Percentiles rank a stretch among this genome's conserved stretches.
Conservation (phyloP, 2,797 vertebrate genomes). For the Salarias fasciatus region DNA sequence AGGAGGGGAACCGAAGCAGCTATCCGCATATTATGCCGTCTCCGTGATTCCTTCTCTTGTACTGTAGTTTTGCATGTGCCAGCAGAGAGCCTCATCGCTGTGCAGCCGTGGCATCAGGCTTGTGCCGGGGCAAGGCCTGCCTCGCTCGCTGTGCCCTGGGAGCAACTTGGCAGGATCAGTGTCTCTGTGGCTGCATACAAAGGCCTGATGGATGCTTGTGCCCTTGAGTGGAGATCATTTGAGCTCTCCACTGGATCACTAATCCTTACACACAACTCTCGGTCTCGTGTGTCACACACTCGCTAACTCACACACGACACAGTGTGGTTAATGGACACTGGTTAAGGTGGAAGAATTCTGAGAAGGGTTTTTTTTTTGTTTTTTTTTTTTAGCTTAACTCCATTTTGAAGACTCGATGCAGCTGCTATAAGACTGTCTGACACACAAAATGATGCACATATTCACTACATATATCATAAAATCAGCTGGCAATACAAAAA, state of each 20-base stretch:
- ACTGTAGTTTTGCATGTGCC: constrained; percentile 66
- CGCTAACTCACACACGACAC: constrained; percentile 22
- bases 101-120: constrained; percentile 49
- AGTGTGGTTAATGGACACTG: constrained; percentile 34
- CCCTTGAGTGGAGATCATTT: constrained; percentile 80
- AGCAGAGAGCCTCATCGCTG: constrained; percentile 72
- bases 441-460: constrained; percentile 1
- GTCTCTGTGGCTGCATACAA: constrained; percentile 72
- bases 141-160: constrained; percentile 59
- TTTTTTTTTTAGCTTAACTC: constrained; percentile 54
- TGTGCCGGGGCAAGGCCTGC: constrained; percentile 40
- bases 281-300: constrained; percentile 36
- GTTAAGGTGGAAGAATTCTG: constrained; percentile 40
- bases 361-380: constrained; percentile 25
- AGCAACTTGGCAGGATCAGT: constrained; percentile 71
- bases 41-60: constrained; percentile 12
- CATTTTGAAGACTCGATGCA: constrained; percentile 58
- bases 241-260: constrained; percentile 69
- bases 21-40: constrained; percentile 86
- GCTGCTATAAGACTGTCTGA: constrained; percentile 45
- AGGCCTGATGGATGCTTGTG: constrained; percentile 58
- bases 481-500: constrained; percentile 30
- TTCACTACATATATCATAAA: constrained; percentile 35
- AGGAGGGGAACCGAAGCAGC: constrained; percentile 57
- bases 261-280: constrained; percentile 58